phyloP scores from a whole-genome alignment of 2,797 vertebrate species.

The Sphaeramia orbicularis region DNA sequence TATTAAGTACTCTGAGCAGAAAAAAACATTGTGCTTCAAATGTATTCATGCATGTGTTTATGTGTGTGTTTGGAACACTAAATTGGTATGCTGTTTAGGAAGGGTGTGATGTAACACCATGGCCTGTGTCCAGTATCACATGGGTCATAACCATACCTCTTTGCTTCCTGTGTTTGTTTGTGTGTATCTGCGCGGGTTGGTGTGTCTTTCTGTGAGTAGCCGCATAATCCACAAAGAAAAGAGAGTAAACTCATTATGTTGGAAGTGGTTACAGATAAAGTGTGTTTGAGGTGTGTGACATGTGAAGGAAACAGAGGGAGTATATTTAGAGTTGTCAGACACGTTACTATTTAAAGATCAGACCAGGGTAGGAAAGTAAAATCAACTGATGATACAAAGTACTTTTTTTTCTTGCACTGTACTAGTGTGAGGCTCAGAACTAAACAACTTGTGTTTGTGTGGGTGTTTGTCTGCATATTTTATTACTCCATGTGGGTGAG shows the following conservation, averaged over 20 bases:
- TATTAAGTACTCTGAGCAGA: not conserved
- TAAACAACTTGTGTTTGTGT: slow-evolving; percentile 18
- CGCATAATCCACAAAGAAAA: slow-evolving; percentile 23
- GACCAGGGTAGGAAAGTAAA: slow-evolving; percentile 30
- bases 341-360: slow-evolving; percentile 54
- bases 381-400: slow-evolving; percentile 29
- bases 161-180: slow-evolving; percentile 33
- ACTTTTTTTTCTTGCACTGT: not conserved
- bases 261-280: slow-evolving; percentile 9
- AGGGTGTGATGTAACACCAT: slow-evolving; percentile 49
- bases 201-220: slow-evolving; percentile 7
- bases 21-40: no score
- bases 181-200: slow-evolving; percentile 2
- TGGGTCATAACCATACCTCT: slow-evolving; percentile 19
- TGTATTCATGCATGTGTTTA: not conserved
- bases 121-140: slow-evolving; percentile 38
- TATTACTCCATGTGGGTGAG: slow-evolving; percentile 47
- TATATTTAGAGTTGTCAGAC: slow-evolving; percentile 52
- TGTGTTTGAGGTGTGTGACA: slow-evolving; percentile 31
- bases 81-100: slow-evolving; percentile 16
- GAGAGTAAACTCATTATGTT: slow-evolving; percentile 9
- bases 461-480: slow-evolving; percentile 43
- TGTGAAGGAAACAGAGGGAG: slow-evolving; percentile 34
- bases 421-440: not conserved
- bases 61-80: not conserved